Evolutionary conservation across 2,888 invertebrate species (phyloP).

Genomic region (Ommatoiulus sabulosus): DNA sequence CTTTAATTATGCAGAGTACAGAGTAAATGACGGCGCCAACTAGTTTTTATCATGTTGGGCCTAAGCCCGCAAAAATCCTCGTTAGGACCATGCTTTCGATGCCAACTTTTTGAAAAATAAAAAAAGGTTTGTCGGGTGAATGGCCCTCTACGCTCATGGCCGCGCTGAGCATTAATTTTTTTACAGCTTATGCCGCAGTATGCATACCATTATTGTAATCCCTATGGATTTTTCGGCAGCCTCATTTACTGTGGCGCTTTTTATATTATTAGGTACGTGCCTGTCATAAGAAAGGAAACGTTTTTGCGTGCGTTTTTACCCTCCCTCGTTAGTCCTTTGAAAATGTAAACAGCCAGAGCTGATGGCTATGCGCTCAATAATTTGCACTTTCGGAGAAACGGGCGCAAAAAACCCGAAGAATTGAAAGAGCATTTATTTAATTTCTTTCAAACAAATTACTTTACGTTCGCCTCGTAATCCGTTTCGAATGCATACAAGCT

Average conservation of each 20-base stretch:
- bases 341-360: neutral
- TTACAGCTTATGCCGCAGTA: neutral
- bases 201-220: slow-evolving; percentile 16
- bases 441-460: slow-evolving; percentile 28
- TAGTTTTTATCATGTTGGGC: neutral
- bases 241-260: slow-evolving; percentile 16
- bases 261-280: slow-evolving; percentile 7
- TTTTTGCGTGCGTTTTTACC: neutral
- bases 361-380: neutral
- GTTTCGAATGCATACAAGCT: neutral
- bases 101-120: neutral
- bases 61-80: neutral
- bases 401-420: neutral
- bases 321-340: slow-evolving; percentile 1
- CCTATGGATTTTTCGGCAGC: slow-evolving; percentile 17
- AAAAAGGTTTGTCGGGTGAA: slow-evolving; percentile 6
- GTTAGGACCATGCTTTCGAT: slow-evolving; percentile 5
- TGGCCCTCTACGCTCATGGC: neutral
- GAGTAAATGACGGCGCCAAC: neutral
- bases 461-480: slow-evolving; percentile 9
- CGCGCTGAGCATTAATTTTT: slow-evolving; percentile 31
- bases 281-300: slow-evolving; percentile 6
- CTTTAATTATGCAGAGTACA: slow-evolving; percentile 23
- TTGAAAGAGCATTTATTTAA: slow-evolving; percentile 18
- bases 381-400: neutral